Conservation (phyloP, 1,140 invertebrate genomes). For the Panonychus citri region DNA sequence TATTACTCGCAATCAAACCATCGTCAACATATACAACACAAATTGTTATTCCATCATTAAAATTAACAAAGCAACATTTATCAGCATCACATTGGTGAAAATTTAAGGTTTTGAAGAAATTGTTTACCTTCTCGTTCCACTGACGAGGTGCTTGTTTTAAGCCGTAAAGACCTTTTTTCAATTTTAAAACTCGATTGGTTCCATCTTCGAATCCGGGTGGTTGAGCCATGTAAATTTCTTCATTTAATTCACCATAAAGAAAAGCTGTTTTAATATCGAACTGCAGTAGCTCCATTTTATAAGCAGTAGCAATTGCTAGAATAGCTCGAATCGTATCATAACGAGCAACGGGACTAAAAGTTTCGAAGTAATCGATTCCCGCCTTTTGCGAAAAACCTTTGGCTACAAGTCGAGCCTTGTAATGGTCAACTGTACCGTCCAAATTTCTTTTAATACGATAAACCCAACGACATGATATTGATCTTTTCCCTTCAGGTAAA, state of each 20-base stretch:
- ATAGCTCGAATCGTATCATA: conserved; percentile 16
- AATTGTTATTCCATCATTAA: conserved; percentile 11
- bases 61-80: background rate
- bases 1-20: conserved; percentile 17
- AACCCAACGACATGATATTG: conserved; percentile 7
- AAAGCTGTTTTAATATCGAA: conserved; percentile 9
- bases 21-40: conserved; percentile 27
- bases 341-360: conserved; percentile 18
- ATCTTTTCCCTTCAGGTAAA: background rate
- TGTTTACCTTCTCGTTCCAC: conserved; percentile 18
- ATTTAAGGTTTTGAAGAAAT: background rate
- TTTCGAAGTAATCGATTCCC: conserved; percentile 19
- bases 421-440: conserved; percentile 17
- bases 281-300: conserved; percentile 10
- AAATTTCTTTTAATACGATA: conserved; percentile 5
- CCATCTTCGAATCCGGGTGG: conserved; percentile 1
- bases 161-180: conserved; percentile 24
- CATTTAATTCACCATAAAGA: conserved; percentile 11
- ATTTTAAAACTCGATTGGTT: conserved; percentile 11
- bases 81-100: background rate
- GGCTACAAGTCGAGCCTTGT: conserved; percentile 23
- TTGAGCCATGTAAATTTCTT: conserved; percentile 13
- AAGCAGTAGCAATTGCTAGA: conserved; percentile 16
- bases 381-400: conserved; percentile 20
- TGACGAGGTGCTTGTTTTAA: conserved; percentile 23